Base-by-base conservation (phyloP, 2,113 vertebrate genomes). In the Apteryx owenii region DNA sequence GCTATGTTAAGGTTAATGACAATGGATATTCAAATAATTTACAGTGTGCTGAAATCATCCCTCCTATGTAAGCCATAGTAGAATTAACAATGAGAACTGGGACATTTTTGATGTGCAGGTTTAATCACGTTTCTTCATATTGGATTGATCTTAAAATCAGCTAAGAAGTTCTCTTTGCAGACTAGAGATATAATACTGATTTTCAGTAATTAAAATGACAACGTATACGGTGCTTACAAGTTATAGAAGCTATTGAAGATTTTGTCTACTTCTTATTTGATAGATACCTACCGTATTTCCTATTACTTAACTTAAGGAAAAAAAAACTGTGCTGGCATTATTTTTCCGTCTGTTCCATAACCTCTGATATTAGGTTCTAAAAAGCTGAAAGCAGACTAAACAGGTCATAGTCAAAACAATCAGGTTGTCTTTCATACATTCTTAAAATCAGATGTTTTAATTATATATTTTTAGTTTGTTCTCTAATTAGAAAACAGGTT, bases 401-500 rank as follows among this genome's bases (percentile, higher is more conserved):
- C 84, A 96, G 93, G 85, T 76, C 87, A 82, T 40, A 94, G 85
- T 69, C 71, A 89, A 95, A 96, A 92, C 54, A 90, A 31, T 65
- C 77, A 90, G 66, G 56, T 60, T 92, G 69, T 25, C 95, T 94
- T 91, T 93, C 79, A 81, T 86, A 38, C 44, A 33, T 92, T 95
- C 94, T 92, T 94, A 85, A 85, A 95, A 94, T 95, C 66, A 81
- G 46, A 93, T 87, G 46, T 88, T 96, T 95, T 87, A 96, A 97
- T 93, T 97, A 54, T 33, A 83, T 42, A 19, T 88, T 77, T 95
- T 82, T 51, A 50, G 26, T 87, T 94, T 95, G 65, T 92, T 96
- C 94, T 91, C 77, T 97, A 92, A 95, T 97, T 97, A 94, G 88
- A 96, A 96, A 96, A 79, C 61, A 68, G 40, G 54, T 86, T 81